Base-by-base conservation (phyloP, 2,888 invertebrate species). In the Pasiphila rectangulata region DNA sequence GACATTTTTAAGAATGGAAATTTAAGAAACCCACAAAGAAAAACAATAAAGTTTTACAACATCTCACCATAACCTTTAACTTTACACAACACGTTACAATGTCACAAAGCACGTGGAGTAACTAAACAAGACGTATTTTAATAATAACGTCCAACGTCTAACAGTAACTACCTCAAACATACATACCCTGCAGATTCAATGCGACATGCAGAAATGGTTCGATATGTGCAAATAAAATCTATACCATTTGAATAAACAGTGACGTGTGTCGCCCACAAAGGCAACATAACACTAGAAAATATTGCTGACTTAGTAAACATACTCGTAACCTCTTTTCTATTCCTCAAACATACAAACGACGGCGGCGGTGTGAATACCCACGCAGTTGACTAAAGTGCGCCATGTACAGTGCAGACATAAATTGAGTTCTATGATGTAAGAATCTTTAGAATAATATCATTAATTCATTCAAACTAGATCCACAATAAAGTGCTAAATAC, bases 1-100 rank as follows among this genome's bases (percentile, higher is more conserved):
- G 56, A 46, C 72, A 71, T 72, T 12, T 34, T 34, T 35, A 47
- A 51, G 42, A 51, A 56, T 48, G 43, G 24, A 42, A 15, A 34
- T 24, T 44, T 20, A 35, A 12, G 5, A 7, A 25, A 12, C 1
- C 6, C 12, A 25, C 25, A 25, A 13, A 27, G 6, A 27, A 7
- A 27, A 49, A 44, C 17, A 43, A 35, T 35, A 21, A 46, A 44
- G 44, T 44, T 42, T 23, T 27, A 10, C 19, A 24, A 34, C 13
- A n/a, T 23, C 29, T 27, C 39, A 45, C 35, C 23, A 29, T 39
- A 40, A n/a, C n/a, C n/a, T n/a, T n/a, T n/a, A n/a, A n/a, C n/a
- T n/a, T n/a, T n/a, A n/a, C n/a, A n/a, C n/a, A 45, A 37, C 36
- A 35, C 17, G 35, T 12, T 37, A 35, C 30, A 46, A 43, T 38